Percentiles rank a stretch among this genome's conserved stretches.
Conservation (phyloP, 2,888 invertebrate species). For the Ophraella communa region DNA sequence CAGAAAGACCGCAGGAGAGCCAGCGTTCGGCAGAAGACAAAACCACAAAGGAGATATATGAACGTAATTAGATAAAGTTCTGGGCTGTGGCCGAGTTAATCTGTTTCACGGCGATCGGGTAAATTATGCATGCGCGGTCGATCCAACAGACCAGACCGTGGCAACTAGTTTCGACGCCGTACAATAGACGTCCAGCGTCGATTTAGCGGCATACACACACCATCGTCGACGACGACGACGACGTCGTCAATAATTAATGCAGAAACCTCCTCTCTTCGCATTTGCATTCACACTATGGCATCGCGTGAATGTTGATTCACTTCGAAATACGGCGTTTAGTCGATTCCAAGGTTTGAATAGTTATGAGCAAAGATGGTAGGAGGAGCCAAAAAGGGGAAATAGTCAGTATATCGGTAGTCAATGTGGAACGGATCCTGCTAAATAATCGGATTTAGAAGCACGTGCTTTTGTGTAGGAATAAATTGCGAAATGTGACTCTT, state of each 20-base stretch:
- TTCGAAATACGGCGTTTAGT: constrained; percentile 29
- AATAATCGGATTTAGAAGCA: constrained; percentile 18
- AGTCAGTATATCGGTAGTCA: constrained; percentile 21
- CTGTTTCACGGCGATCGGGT: constrained; percentile 50
- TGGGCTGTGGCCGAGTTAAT: constrained; percentile 57
- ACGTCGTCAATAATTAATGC: constrained; percentile 36
- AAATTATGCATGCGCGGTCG: constrained; percentile 48
- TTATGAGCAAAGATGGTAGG: constrained; percentile 13
- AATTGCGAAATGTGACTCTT: constrained; percentile 24
- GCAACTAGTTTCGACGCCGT: constrained; percentile 40
- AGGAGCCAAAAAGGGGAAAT: constrained; percentile 11
- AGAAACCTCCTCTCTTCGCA: constrained; percentile 22
- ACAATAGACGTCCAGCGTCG: constrained; percentile 33
- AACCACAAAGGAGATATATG: constrained; percentile 55
- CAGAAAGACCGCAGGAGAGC: constrained; percentile 45
- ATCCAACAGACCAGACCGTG: constrained; percentile 5
- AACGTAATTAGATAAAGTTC: constrained; percentile 59
- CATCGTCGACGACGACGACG: not conserved
- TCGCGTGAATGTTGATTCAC: constrained; percentile 28
- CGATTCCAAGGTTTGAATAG: constrained; percentile 29
- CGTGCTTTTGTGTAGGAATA: constrained; percentile 15
- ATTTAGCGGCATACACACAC: not conserved
- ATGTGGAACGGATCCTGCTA: constrained; percentile 20
- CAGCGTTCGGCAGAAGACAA: constrained; percentile 46
- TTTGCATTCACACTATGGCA: constrained; percentile 34